phyloP scores from a whole-genome alignment of 1,140 invertebrate genomes.

The Campoletis sonorensis region DNA sequence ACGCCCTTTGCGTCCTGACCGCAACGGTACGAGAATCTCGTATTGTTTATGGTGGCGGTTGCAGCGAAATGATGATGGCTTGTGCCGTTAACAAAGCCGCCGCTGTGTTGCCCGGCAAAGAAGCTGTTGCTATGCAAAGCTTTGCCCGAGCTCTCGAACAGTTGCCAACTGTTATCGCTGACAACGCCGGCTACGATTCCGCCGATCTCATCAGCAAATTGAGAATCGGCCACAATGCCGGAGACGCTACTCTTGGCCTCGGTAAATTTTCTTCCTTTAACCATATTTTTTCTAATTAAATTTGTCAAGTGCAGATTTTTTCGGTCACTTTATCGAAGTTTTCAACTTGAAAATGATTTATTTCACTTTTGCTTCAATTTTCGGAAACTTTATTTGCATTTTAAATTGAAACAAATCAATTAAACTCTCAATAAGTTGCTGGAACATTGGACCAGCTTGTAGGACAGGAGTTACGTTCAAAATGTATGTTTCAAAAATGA shows the following conservation, averaged over 20 bases:
- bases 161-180: conserved; percentile 96
- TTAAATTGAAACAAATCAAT: too few species aligned
- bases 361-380: too few species aligned
- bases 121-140: conserved; percentile 97
- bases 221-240: conserved; percentile 91
- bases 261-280: conserved; percentile 76
- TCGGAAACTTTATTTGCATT: too few species aligned
- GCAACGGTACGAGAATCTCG: conserved; percentile 96
- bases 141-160: conserved; percentile 93
- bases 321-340: too few species aligned
- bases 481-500: not conserved
- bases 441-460: too few species aligned
- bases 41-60: conserved; percentile 95
- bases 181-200: conserved; percentile 99
- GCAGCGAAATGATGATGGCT: conserved; percentile 98
- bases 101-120: conserved; percentile 95
- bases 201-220: conserved; percentile 95
- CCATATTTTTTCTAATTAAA: not conserved
- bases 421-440: too few species aligned
- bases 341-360: too few species aligned
- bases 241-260: conserved; percentile 87
- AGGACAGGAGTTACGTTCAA: too few species aligned
- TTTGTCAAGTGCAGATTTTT: not conserved
- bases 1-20: conserved; percentile 97
- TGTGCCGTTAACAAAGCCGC: conserved; percentile 91